phyloP scores from a whole-genome alignment of 1,140 invertebrate genomes.

The Diorhabda carinulata region DNA sequence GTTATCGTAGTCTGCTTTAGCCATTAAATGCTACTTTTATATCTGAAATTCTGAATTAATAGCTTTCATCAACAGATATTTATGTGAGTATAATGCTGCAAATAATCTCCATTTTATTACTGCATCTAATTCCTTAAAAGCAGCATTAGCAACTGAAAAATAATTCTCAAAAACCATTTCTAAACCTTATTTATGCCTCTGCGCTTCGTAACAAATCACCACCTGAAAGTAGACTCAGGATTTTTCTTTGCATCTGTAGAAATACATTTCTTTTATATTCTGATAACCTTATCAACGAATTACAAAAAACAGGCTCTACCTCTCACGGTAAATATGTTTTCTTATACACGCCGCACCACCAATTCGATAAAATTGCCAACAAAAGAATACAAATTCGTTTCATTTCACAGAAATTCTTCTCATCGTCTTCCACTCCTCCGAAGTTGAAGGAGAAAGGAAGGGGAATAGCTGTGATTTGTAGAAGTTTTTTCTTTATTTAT shows the following conservation, averaged over 20 bases:
- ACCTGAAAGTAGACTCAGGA: background rate
- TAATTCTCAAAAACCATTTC: too few relatives aligned
- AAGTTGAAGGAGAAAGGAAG: background rate
- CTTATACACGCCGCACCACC: background rate
- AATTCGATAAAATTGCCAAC: slow-evolving; percentile 2
- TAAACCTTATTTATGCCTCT: too few relatives aligned
- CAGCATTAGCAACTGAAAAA: too few relatives aligned
- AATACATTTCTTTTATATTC: background rate
- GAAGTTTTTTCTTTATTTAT: too few relatives aligned
- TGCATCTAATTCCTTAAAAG: too few relatives aligned
- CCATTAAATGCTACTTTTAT: too few relatives aligned
- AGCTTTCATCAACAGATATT: too few relatives aligned
- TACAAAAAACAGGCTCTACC: slow-evolving; percentile 2
- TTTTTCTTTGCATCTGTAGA: background rate
- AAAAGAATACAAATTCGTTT: slow-evolving; percentile 3
- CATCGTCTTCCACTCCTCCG: background rate
- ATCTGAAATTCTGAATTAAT: too few relatives aligned
- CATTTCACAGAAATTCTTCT: slow-evolving; percentile 1
- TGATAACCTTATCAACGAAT: background rate
- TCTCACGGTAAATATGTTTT: slow-evolving; percentile 1
- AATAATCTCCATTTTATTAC: too few relatives aligned
- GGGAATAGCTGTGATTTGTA: too few relatives aligned
- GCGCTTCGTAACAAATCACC: background rate
- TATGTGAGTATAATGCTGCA: too few relatives aligned
- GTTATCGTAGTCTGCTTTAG: too few relatives aligned